Base-by-base conservation (phyloP, 2,113 vertebrate species). In the Sylvilagus bachmani region DNA sequence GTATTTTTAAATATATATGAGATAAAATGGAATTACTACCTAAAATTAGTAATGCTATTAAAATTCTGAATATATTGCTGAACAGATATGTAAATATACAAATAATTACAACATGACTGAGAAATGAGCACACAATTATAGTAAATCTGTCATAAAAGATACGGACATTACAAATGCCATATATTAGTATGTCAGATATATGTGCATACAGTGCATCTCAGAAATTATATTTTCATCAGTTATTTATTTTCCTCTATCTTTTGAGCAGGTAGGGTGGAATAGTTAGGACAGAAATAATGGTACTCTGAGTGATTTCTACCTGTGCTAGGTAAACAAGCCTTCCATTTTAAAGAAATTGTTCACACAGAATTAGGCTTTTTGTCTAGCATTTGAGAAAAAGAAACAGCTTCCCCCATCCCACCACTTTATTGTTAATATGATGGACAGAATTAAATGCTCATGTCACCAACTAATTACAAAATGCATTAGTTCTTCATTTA, bases 1-100 rank as follows among this genome's bases (percentile, higher is more conserved):
- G 75, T 58, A n/a, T 79, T 64, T 90, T 82, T 86, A 80, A 75
- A 93, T 93, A 97, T 97, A 94, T 82, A 58, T 27, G 29, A 92
- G 31, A 58, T 73, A 90, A 95, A 97, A 96, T 95, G n/a, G 92
- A 97, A 81, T 74, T 84, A n/a, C 61, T 86, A 85, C 75, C 90
- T 93, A 81, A 97, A 93, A 62, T 70, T 25, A 77, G 51, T 1
- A 2, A 89, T 53, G 25, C 1, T 94, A 58, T 95, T 94, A 66
- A 61, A 96, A 79, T 25, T 51, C 24, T 53, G 38, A 58, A 62
- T 64, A 83, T 36, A 74, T 79, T 79, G 55, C 12, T 33, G 9
- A 31, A n/a, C 27, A 78, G 66, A 62, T 62, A 29, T 33, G 29
- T n/a, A n/a, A 22, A 74, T 75, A 44, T 22, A n/a, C 61, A 66